These are phyloP conservation scores for Sebastes trivittatus DNA, from an alignment of 2,797 vertebrate genomes.

Conservation along the genomic window DNA sequence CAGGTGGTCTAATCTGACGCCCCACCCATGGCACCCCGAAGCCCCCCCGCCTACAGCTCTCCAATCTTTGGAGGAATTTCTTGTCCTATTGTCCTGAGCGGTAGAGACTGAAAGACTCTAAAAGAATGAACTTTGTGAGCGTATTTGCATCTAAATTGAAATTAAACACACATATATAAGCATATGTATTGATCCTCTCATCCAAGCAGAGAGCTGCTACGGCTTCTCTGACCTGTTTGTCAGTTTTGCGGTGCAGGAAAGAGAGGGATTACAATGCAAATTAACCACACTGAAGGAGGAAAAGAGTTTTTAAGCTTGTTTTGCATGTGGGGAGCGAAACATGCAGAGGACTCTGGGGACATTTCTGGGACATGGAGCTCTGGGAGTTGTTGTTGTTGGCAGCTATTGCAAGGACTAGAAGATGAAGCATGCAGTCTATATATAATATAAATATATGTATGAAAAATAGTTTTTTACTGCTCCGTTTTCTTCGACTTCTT, in stretches of 20 bases:
- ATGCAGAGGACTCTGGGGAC: slow-evolving; percentile 7
- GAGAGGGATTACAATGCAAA: not conserved
- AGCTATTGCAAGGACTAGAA: slow-evolving; percentile 1
- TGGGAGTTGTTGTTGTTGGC: not conserved
- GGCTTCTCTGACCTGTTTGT: slow-evolving; percentile 10
- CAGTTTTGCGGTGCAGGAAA: not conserved
- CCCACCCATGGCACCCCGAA: slow-evolving; percentile 46
- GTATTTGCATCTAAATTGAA: slow-evolving; percentile 49
- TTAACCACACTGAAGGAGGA: not conserved
- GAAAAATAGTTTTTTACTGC: not conserved
- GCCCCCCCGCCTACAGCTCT: slow-evolving; percentile 30
- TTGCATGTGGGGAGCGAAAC: slow-evolving; percentile 1
- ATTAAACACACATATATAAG: slow-evolving; percentile 20
- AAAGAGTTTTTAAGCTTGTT: slow-evolving; percentile 2
- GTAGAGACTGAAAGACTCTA: not conserved
- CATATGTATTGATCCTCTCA: not conserved
- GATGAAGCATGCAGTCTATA: not conserved
- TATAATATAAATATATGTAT: not conserved
- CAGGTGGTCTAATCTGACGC: slow-evolving; percentile 79
- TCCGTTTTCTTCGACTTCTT: not conserved
- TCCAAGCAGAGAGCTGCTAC: slow-evolving; percentile 19
- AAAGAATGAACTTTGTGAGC: slow-evolving; percentile 4
- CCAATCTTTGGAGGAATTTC: slow-evolving; percentile 66
- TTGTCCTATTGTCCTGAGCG: slow-evolving; percentile 45
- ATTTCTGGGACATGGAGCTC: not conserved